Conservation (phyloP, 2,797 vertebrate genomes). For the Carapus acus region DNA sequence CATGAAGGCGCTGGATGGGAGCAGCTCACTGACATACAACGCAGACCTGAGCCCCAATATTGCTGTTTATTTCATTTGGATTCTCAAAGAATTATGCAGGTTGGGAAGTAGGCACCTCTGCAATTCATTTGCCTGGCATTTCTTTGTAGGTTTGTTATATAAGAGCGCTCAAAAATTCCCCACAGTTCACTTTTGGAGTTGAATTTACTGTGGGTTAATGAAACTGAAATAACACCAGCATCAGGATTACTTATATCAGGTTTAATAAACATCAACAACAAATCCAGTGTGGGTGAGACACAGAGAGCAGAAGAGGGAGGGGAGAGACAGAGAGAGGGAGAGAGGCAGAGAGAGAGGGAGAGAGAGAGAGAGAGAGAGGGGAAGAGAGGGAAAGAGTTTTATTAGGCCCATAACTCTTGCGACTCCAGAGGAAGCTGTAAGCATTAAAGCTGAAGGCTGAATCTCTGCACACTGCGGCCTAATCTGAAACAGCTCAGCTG, state of each 20-base stretch:
- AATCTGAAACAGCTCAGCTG: conserved; percentile 40
- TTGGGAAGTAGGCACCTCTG: too few species aligned
- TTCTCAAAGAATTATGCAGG: neutral
- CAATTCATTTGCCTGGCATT: conserved; percentile 7
- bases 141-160: conserved; percentile 6
- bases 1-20: neutral
- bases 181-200: conserved; percentile 32
- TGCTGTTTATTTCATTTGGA: neutral
- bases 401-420: conserved; percentile 62
- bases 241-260: conserved; percentile 46
- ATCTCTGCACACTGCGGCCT: conserved; percentile 47
- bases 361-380: conserved; percentile 2
- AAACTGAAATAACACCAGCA: conserved; percentile 56
- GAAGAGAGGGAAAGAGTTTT: conserved; percentile 38
- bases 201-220: conserved; percentile 60
- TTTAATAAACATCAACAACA: conserved; percentile 34
- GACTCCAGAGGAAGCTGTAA: conserved; percentile 49
- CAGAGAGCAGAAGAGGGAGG: neutral
- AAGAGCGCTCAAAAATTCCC: conserved; percentile 17
- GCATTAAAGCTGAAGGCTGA: conserved; percentile 58
- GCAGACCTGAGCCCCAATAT: neutral
- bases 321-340: conserved; percentile 5
- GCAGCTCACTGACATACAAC: neutral
- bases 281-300: neutral
- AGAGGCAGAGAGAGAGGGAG: neutral